These are phyloP conservation scores for Mercenaria mercenaria DNA, from an alignment of 1,140 invertebrate genomes.

Conservation along the genomic window DNA sequence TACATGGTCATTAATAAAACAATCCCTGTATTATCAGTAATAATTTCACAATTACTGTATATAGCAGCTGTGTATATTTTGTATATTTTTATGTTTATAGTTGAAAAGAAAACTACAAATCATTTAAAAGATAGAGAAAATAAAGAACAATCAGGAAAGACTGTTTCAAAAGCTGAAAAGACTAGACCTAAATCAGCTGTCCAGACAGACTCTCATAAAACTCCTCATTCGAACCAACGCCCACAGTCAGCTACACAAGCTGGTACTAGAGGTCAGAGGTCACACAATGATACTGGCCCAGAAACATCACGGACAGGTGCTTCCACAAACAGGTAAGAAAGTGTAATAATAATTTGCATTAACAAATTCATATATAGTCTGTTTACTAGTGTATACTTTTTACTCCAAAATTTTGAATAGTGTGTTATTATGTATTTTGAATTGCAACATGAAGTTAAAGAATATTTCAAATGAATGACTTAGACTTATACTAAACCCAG, in stretches of 20 bases:
- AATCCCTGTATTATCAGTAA: too few species aligned
- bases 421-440: too few species aligned
- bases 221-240: neutral
- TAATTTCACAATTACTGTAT: too few species aligned
- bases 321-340: constrained; percentile 21
- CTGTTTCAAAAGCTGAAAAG: neutral
- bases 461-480: too few species aligned
- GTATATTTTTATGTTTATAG: neutral
- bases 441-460: too few species aligned
- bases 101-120: neutral
- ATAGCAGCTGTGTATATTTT: too few species aligned
- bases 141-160: neutral
- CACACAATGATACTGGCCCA: neutral
- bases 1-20: too few species aligned
- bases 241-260: neutral
- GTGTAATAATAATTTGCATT: too few species aligned
- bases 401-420: too few species aligned
- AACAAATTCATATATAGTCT: too few species aligned
- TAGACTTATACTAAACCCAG: too few species aligned
- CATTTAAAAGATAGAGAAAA: neutral
- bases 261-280: neutral
- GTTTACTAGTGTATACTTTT: too few species aligned
- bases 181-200: constrained; percentile 5
- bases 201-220: neutral
- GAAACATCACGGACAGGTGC: neutral